Evolutionary conservation across 2,888 invertebrate genomes (phyloP), one percentile per base, ranked within the genome.

Genomic region (Villa cingulata): DNA sequence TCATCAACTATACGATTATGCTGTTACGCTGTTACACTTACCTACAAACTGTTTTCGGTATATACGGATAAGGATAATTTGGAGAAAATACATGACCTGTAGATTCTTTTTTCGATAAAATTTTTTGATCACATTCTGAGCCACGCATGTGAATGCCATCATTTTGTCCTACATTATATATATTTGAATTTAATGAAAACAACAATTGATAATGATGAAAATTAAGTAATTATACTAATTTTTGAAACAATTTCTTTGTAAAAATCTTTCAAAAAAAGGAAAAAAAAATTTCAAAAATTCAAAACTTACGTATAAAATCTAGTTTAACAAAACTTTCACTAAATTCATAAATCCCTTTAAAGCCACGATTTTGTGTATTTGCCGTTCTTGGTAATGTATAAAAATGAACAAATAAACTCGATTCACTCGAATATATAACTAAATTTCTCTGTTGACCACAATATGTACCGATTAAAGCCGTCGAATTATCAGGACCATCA

Each of bases 51-150:
- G 92, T 85, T 75, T 95, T 92, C 61, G 86, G 86, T 72, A 92
- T 87, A 76, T 94, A 95, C 56, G 86, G 88, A 73, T 81, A 89
- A 64, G 95, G 95, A 75, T 87, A 96, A 74, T 92, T 92, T 59
- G 96, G 96, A 70, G 94, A 94, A 74, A 86, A 88, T 62, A 96
- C 91, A 68, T 78, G 81, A 59, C 96, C 96, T 62, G 80, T 83
- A 50, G 91, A 90, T 70, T 91, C 88, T 72, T 89, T 89, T 70
- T 83, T 84, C 72, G 92, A 94, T 60, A 92, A 78, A 64, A 96
- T 92, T 72, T 92, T 88, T 72, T 95, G 94, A 75, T 98, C 97
- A 75, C 98, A 98, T 74, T 98, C 97, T 58, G 92, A 91, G 65
- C 95, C 95, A 66, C 88, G 80, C 67, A 95, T 91, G 73, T 95